phyloP scores from a whole-genome alignment of 2,113 vertebrate genomes.

The Illadopsis cleaveri region DNA sequence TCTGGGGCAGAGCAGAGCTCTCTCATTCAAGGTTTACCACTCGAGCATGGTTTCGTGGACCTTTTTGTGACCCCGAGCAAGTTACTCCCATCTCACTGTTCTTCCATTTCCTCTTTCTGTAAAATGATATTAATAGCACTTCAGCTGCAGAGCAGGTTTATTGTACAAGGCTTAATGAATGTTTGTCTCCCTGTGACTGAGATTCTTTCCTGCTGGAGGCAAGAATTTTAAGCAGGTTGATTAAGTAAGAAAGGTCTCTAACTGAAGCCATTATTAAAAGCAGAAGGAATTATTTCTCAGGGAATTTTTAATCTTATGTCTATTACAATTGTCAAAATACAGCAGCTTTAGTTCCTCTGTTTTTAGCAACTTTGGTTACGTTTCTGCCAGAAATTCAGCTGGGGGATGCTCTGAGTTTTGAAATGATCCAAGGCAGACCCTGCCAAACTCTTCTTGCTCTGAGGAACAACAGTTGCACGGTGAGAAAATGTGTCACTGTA shows the following conservation, averaged over 20 bases:
- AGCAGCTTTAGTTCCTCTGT: background rate
- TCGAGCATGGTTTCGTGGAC: background rate
- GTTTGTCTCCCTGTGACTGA: slow-evolving; percentile 59
- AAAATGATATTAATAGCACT: slow-evolving; percentile 71
- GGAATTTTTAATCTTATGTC: background rate
- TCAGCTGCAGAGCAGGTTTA: slow-evolving; percentile 54
- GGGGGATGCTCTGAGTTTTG: background rate
- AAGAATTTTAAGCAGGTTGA: slow-evolving; percentile 55
- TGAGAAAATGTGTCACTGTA: background rate
- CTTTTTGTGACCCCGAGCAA: slow-evolving; percentile 51
- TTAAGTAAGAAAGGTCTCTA: slow-evolving; percentile 7
- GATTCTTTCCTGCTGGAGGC: slow-evolving; percentile 59
- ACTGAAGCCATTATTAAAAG: background rate
- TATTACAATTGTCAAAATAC: background rate
- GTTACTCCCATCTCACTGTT: slow-evolving; percentile 62
- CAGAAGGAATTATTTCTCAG: slow-evolving; percentile 2
- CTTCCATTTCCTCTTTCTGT: slow-evolving; percentile 68
- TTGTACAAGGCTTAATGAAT: slow-evolving; percentile 64
- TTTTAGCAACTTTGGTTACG: background rate
- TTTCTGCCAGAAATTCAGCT: background rate
- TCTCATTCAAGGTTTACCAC: slow-evolving; percentile 23
- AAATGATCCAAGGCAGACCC: background rate
- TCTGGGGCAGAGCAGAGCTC: background rate
- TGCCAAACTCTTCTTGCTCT: background rate
- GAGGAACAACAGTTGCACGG: background rate